phyloP scores from a whole-genome alignment of 2,797 vertebrate genomes.

The Esox masquinongy region DNA sequence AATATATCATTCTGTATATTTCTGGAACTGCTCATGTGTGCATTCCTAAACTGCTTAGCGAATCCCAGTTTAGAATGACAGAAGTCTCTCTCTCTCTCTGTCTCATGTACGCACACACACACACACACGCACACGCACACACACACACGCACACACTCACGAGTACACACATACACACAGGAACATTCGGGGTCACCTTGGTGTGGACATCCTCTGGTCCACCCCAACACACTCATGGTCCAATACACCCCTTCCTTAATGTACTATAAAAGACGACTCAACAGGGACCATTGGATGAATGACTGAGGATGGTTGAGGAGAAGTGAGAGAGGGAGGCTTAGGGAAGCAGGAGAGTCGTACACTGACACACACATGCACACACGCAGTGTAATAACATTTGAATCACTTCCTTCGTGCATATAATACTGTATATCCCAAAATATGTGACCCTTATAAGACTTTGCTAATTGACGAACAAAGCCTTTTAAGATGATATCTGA shows the following conservation, averaged over 20 bases:
- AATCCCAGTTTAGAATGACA: neutral
- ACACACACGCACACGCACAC: neutral
- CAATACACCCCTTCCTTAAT: slow-evolving; percentile 54
- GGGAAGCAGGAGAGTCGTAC: too few species aligned
- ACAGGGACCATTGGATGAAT: slow-evolving; percentile 66
- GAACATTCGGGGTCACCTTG: slow-evolving; percentile 66
- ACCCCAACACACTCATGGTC: slow-evolving; percentile 49
- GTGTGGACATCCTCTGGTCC: slow-evolving; percentile 60
- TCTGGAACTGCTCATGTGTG: neutral
- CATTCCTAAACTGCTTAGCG: neutral
- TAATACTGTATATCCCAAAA: too few species aligned
- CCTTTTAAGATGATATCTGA: too few species aligned
- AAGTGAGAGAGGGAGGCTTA: too few species aligned
- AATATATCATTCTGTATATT: neutral
- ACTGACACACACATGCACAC: slow-evolving; percentile 12
- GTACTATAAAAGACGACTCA: slow-evolving; percentile 65
- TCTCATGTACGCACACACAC: neutral
- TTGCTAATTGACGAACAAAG: too few species aligned
- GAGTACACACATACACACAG: neutral
- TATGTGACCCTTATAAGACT: too few species aligned
- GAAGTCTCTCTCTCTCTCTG: neutral
- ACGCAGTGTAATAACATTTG: neutral
- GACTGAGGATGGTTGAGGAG: slow-evolving; percentile 53
- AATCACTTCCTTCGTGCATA: neutral
- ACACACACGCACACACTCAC: neutral